Percentiles rank a stretch among this genome's conserved stretches.
Conservation (phyloP, 2,113 vertebrate genomes). For the Solea senegalensis region DNA sequence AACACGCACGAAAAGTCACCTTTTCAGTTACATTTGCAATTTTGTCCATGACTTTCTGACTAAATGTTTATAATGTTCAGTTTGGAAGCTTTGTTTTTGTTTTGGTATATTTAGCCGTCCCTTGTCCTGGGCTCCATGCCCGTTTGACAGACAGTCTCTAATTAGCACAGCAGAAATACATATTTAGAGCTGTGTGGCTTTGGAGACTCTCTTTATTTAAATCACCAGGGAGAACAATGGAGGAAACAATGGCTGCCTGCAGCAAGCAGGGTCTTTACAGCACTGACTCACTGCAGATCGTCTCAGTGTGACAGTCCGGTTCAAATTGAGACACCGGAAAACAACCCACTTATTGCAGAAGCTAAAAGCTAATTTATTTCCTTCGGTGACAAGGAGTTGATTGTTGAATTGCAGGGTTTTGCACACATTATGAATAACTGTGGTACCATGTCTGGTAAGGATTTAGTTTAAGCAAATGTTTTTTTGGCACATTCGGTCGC, state of each 20-base stretch:
- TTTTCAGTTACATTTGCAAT: slow-evolving; percentile 60
- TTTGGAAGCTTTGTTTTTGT: slow-evolving; percentile 78
- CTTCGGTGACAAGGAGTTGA: slow-evolving; percentile 23
- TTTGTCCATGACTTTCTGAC: slow-evolving; percentile 64
- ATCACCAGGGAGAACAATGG: slow-evolving; percentile 78
- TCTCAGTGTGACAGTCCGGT: slow-evolving; percentile 32
- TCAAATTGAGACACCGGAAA: slow-evolving; percentile 46
- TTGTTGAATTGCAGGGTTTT: slow-evolving; percentile 28
- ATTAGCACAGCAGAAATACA: slow-evolving; percentile 82
- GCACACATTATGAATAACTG: slow-evolving; percentile 34
- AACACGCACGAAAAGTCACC: slow-evolving; percentile 56
- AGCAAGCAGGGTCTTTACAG: slow-evolving; percentile 50
- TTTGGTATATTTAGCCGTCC: slow-evolving; percentile 81
- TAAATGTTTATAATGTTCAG: slow-evolving; percentile 78
- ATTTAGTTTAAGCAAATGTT: slow-evolving; percentile 50
- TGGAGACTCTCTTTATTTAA: slow-evolving; percentile 80
- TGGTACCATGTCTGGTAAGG: slow-evolving; percentile 35
- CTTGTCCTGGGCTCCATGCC: slow-evolving; percentile 75
- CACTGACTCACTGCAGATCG: slow-evolving; percentile 38
- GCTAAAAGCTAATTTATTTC: slow-evolving; percentile 36
- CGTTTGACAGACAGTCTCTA: slow-evolving; percentile 76
- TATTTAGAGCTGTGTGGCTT: slow-evolving; percentile 82
- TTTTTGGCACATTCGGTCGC: slow-evolving; percentile 38
- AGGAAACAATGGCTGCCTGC: slow-evolving; percentile 72
- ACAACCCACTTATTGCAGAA: slow-evolving; percentile 33